Evolutionary conservation across 2,888 invertebrate genomes (phyloP).

Genomic region (Drosophila fungiperda): DNA sequence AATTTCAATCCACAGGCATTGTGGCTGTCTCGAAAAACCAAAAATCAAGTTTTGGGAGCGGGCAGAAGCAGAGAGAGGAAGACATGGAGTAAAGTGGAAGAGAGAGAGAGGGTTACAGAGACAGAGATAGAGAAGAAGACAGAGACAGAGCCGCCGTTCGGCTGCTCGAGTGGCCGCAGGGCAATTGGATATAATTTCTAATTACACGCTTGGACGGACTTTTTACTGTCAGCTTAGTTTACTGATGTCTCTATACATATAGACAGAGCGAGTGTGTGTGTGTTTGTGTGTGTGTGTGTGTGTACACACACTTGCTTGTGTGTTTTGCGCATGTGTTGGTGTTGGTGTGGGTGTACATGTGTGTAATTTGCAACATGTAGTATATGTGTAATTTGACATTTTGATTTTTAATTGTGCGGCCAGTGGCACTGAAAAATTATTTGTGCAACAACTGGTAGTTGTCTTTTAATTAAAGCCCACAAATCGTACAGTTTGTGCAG

Average conservation of each 20-base stretch:
- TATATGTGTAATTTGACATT: slow-evolving; percentile 75
- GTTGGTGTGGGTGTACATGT: slow-evolving; percentile 39
- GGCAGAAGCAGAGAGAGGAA: background rate
- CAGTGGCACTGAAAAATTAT: slow-evolving; percentile 72
- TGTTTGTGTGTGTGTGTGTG: slow-evolving; percentile 22
- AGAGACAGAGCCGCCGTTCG: slow-evolving; percentile 46
- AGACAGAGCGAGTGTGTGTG: slow-evolving; percentile 19
- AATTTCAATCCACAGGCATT: slow-evolving; percentile 68
- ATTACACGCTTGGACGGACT: slow-evolving; percentile 84
- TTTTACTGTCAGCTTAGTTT: slow-evolving; percentile 81
- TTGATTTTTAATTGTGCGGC: slow-evolving; percentile 78
- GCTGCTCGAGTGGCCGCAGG: slow-evolving; percentile 80
- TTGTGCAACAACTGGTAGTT: slow-evolving; percentile 42
- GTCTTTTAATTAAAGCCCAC: slow-evolving; percentile 65
- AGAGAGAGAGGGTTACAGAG: background rate
- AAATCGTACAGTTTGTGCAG: slow-evolving; percentile 1
- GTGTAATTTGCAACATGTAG: slow-evolving; percentile 77
- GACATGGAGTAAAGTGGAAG: background rate
- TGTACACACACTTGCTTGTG: slow-evolving; percentile 10
- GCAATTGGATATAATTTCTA: slow-evolving; percentile 85
- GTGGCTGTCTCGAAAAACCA: slow-evolving; percentile 76
- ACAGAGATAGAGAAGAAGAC: background rate
- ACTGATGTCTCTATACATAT: slow-evolving; percentile 76
- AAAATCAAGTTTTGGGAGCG: slow-evolving; percentile 64
- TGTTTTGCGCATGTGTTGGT: slow-evolving; percentile 19